Base-by-base conservation (phyloP, 2,113 vertebrate species). In the Sisor rabdophorus region DNA sequence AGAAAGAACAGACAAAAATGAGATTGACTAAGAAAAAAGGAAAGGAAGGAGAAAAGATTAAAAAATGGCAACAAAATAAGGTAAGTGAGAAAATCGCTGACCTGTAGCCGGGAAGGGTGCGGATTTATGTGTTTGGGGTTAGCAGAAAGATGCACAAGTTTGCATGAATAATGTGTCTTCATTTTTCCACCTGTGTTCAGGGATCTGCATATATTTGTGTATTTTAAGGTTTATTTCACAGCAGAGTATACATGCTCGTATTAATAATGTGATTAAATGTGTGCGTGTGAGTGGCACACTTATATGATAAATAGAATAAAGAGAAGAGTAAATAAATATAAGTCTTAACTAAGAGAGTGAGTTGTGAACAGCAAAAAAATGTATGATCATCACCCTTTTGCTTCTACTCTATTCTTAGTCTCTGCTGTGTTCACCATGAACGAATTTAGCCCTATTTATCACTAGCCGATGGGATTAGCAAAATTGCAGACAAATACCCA, bases 121-220 rank as follows among this genome's bases (percentile, higher is more conserved):
- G 79, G 53, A 77, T 78, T 58, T 72, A 77, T 84, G 78, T 76
- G 74, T 65, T 36, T 55, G 2, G 40, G 76, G 58, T 48, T 60
- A 30, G 20, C 36, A 22, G 73, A 5, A 54, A 68, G 74, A 59
- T 1, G 32, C 26, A 72, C 15, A 69, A 79, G 32, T 75, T 52
- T 60, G 68, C 65, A 86, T 84, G 81, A 82, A 84, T 83, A 84
- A 84, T 79, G 73, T 67, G 74, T 56, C n/a, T 75, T 80, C 54
- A 47, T 76, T 63, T 60, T 71, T 63, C 44, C 70, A 20, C 8
- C 11, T 40, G 28, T 76, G 73, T 73, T 80, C 72, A 68, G 67
- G 58, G 65, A 84, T 84, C 76, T 84, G 75, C 81, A 83, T 80
- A 44, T 71, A 52, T 72, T 61, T 59, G 53, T 65, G 64, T 61